phyloP scores from a whole-genome alignment of 2,113 vertebrate species.

The Apeltes quadracus region DNA sequence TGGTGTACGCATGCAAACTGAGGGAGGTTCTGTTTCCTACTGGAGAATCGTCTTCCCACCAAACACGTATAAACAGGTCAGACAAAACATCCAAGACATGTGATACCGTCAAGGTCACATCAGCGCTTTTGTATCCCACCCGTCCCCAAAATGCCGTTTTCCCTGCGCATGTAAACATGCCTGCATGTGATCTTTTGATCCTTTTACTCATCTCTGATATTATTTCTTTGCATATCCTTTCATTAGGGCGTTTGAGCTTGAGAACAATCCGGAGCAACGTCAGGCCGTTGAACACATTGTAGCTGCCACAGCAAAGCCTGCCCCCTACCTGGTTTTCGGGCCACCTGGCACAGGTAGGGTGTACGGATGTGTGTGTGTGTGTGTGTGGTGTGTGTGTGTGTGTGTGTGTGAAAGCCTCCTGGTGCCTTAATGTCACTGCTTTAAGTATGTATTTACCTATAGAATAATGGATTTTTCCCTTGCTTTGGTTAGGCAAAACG shows the following conservation, averaged over 20 bases:
- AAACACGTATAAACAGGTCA: background rate
- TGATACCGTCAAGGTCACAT: background rate
- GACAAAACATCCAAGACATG: background rate
- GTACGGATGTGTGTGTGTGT: background rate
- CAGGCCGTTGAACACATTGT: slow-evolving; percentile 84
- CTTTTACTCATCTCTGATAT: background rate
- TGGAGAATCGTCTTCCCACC: background rate
- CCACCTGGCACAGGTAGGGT: slow-evolving; percentile 86
- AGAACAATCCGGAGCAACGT: slow-evolving; percentile 83
- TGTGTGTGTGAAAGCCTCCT: background rate
- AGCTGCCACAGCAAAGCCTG: slow-evolving; percentile 82
- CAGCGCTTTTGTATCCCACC: background rate
- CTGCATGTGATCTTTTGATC: background rate
- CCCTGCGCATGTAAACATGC: background rate
- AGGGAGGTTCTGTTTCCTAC: slow-evolving; percentile 69
- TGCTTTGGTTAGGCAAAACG: slow-evolving; percentile 80
- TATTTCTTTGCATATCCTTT: background rate
- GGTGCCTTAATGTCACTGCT: background rate
- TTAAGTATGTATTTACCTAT: background rate
- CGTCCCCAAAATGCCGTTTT: background rate
- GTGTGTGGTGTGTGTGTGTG: background rate
- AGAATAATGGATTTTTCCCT: background rate
- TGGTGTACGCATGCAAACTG: slow-evolving; percentile 61
- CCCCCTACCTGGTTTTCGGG: slow-evolving; percentile 90
- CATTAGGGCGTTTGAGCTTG: slow-evolving; percentile 80